These are phyloP conservation scores for Itoplectis maculator DNA, from an alignment of 2,888 invertebrate genomes.

Conservation along the genomic window DNA sequence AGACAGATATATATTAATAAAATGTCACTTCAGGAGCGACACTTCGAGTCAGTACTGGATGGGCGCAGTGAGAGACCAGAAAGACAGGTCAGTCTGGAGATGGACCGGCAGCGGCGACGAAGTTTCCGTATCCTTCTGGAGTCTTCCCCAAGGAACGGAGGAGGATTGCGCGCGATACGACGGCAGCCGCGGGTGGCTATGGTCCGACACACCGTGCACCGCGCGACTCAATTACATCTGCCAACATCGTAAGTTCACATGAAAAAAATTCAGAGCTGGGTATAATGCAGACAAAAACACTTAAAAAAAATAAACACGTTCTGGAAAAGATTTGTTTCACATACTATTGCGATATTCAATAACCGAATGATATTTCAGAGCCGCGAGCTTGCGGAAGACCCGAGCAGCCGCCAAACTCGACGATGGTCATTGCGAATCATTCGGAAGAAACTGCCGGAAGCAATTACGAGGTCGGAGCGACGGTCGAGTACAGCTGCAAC, in stretches of 20 bases:
- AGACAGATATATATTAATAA: neutral
- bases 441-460: slow-evolving; percentile 86
- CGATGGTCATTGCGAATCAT: slow-evolving; percentile 87
- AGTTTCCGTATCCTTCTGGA: slow-evolving; percentile 96
- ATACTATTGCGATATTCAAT: too few species aligned
- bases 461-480: slow-evolving; percentile 90
- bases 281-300: neutral
- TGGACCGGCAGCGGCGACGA: slow-evolving; percentile 94
- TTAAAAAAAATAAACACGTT: neutral
- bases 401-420: slow-evolving; percentile 97
- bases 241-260: slow-evolving; percentile 92
- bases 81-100: slow-evolving; percentile 92
- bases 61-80: slow-evolving; percentile 94
- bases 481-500: slow-evolving; percentile 94
- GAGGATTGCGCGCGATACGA: slow-evolving; percentile 96
- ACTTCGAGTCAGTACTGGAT: slow-evolving; percentile 97
- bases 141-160: slow-evolving; percentile 90
- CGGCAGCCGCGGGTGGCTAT: slow-evolving; percentile 97
- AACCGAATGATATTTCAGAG: slow-evolving; percentile 85
- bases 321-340: too few species aligned
- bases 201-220: slow-evolving; percentile 96
- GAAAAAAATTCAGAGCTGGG: slow-evolving; percentile 32
- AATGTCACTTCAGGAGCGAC: slow-evolving; percentile 88
- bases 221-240: slow-evolving; percentile 95
- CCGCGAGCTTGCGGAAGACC: slow-evolving; percentile 96